A percentile compares a stretch with the other conserved stretches of the same genome.
Evolutionary conservation across 1,140 invertebrate genomes (phyloP).

Genomic region (Prorops nasuta): DNA sequence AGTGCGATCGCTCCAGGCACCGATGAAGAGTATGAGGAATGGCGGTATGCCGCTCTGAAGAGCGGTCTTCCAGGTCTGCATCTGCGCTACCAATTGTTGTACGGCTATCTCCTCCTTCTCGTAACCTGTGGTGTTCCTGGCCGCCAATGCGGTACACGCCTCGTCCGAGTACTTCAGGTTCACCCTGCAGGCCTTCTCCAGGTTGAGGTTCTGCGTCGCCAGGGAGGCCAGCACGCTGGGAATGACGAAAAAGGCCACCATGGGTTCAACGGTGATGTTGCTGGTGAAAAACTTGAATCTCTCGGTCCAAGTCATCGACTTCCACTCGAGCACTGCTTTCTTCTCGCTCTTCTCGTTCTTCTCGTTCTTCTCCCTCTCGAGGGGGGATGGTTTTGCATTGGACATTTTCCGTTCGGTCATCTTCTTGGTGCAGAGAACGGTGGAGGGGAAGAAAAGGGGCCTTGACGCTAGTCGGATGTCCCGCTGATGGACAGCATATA

Average conservation of each 20-base stretch:
- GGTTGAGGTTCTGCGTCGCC: conserved; percentile 77
- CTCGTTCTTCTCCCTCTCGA: neutral
- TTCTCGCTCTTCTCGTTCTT: neutral
- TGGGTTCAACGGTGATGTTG: conserved; percentile 77
- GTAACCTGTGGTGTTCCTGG: conserved; percentile 68
- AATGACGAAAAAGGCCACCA: conserved; percentile 77
- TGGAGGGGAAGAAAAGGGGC: no score
- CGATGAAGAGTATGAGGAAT: conserved; percentile 74
- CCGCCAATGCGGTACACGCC: conserved; percentile 71
- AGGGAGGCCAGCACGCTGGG: conserved; percentile 74
- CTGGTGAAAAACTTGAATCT: conserved; percentile 47
- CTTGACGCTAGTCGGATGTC: no score
- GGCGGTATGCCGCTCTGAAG: conserved; percentile 74
- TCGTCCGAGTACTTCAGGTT: conserved; percentile 70
- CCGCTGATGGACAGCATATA: no score
- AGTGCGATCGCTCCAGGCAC: conserved; percentile 73
- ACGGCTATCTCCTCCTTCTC: conserved; percentile 71
- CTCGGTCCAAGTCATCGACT: conserved; percentile 35
- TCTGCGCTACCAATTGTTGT: conserved; percentile 73
- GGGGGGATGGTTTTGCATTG: neutral
- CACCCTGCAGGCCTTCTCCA: conserved; percentile 81
- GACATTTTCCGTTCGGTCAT: no score
- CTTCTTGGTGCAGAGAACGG: no score
- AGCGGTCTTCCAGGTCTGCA: conserved; percentile 79
- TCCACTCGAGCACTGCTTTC: conserved; percentile 26